Evolutionary conservation across 30 jellyfish, hydroid and myxozoan genomes (phyloP).

Genomic region (Turritopsis rubra): DNA sequence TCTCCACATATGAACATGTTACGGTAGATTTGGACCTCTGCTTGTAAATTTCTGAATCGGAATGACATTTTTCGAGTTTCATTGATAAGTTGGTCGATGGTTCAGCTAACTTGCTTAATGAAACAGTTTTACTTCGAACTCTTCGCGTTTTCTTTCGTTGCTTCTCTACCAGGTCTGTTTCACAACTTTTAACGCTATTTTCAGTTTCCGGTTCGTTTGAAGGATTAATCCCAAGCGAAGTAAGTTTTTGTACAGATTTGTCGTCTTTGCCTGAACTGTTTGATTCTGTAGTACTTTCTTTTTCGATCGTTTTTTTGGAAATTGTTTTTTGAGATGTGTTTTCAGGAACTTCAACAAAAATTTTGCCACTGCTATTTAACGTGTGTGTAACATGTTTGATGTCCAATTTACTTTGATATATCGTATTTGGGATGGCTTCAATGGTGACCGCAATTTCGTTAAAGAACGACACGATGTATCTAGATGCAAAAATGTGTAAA

Average conservation of each 20-base stretch:
- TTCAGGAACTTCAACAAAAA: neutral
- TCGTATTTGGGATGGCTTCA: neutral
- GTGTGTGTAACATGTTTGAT: neutral
- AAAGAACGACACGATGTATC: neutral
- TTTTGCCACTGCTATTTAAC: neutral
- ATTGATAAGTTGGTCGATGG: conserved; percentile 1
- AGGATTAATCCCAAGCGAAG: neutral
- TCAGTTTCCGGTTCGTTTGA: neutral
- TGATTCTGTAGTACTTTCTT: neutral
- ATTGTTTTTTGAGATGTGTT: neutral
- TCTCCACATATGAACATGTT: neutral
- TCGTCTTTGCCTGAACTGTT: neutral
- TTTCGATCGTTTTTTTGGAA: neutral
- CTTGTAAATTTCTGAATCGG: neutral
- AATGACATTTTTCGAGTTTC: neutral
- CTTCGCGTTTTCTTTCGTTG: neutral
- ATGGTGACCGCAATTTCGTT: neutral
- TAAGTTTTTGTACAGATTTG: neutral
- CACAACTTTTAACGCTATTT: neutral
- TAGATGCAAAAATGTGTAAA: neutral
- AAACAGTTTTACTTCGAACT: conserved; percentile 31
- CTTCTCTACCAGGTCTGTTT: neutral
- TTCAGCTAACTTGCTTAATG: conserved; percentile 31
- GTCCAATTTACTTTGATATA: neutral
- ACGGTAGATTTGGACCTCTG: neutral